Evolutionary conservation across 2,888 invertebrate species (phyloP), one percentile per base, ranked within the genome.

Genomic region (Scaptomyza polygonia): DNA sequence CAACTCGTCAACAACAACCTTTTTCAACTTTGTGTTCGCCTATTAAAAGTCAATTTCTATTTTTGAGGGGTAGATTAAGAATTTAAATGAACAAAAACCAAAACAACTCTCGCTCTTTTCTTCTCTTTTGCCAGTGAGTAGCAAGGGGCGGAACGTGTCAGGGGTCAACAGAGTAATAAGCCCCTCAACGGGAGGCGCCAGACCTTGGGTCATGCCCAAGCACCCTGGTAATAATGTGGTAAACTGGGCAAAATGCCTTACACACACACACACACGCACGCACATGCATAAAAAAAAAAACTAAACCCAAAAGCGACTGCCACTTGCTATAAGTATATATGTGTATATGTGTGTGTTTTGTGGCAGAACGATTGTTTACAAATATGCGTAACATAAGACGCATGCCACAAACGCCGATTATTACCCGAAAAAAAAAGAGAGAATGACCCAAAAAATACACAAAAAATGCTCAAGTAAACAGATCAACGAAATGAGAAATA

Each of bases 191-290:
- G 71, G 58, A 84, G 70, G 82, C 67, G 82, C 72, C 82, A 86
- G 87, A 84, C 73, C 85, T 81, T 79, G 79, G 82, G 82, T 83
- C 87, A 87, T 85, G 79, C 85, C 79, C 82, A 81, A 82, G 79
- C 82, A 58, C 70, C 73, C 78, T 68, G 73, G 71, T 82, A 79
- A 87, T 83, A 83, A 87, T 83, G 82, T 81, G 87, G 86, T 82
- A 74, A 86, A 69, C 82, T 72, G 64, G 67, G 76, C 79, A 76
- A 62, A 39, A 66, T 57, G 77, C 72, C 56, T 49, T 48, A 52
- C 29, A 47, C 16, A 29, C 44, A 52, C 40, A 40, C 42, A 45
- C 7, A 29, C 29, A 29, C 5, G 5, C 4, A 21, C 3, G 3
- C 3, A 27, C 5, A 12, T 12, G n/a, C n/a, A n/a, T n/a, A n/a